These are phyloP conservation scores for Corythornis leucogaster DNA, from an alignment of 2,797 vertebrate genomes.

Conservation along the genomic window DNA sequence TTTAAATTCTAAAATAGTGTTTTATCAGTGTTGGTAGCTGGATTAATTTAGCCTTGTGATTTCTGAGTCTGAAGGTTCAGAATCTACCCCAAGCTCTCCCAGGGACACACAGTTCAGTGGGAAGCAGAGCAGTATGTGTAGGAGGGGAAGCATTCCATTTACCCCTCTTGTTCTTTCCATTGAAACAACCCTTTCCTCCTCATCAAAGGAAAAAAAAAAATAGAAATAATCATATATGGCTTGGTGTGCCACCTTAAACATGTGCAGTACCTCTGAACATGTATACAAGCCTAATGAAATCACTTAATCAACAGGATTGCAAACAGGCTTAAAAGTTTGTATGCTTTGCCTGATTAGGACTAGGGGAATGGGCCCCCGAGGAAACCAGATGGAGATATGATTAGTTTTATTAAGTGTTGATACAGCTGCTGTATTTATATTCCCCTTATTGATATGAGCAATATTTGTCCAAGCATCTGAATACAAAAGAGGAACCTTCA, in stretches of 20 bases:
- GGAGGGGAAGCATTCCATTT: background rate
- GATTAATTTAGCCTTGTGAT: slow-evolving; percentile 16
- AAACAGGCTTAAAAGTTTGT: slow-evolving; percentile 58
- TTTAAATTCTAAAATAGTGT: background rate
- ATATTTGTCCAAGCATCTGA: slow-evolving; percentile 58
- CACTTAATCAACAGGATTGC: slow-evolving; percentile 47
- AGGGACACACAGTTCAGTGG: background rate
- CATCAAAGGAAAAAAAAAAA: background rate
- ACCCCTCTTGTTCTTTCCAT: background rate
- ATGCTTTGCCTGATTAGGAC: slow-evolving; percentile 55
- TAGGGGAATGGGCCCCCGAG: slow-evolving; percentile 52
- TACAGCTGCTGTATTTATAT: slow-evolving; percentile 61
- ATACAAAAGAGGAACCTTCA: slow-evolving; percentile 35
- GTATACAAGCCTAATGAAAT: slow-evolving; percentile 53
- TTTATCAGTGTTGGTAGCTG: slow-evolving; percentile 18
- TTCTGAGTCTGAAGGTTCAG: background rate
- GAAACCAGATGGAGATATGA: slow-evolving; percentile 57
- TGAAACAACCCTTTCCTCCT: background rate
- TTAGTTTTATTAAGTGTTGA: slow-evolving; percentile 69
- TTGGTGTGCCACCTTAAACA: background rate
- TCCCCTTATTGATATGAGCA: slow-evolving; percentile 54
- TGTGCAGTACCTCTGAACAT: background rate
- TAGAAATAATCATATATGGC: background rate
- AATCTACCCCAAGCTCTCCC: background rate
- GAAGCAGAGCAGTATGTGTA: background rate